These are phyloP conservation scores for Zele albiditarsus DNA, from an alignment of 2,888 invertebrate species.

Conservation along the genomic window DNA sequence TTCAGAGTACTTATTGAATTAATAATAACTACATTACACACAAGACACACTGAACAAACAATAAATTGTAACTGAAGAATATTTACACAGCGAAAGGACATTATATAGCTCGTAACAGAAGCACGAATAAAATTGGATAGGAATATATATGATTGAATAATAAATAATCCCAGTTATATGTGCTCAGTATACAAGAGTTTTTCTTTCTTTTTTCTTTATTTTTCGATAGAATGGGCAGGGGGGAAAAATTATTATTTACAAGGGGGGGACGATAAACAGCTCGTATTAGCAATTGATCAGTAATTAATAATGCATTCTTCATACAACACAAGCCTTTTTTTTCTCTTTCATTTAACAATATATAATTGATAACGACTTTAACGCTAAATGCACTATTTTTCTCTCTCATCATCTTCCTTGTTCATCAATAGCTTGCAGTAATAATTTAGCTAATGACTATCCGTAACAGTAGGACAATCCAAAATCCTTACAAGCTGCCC, in stretches of 20 bases:
- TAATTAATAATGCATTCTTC: conserved; percentile 44
- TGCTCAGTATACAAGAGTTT: conserved; percentile 67
- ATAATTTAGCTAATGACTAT: conserved; percentile 54
- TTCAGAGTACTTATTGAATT: conserved; percentile 1
- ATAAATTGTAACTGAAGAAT: background rate
- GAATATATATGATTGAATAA: conserved; percentile 31
- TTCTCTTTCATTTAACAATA: conserved; percentile 50
- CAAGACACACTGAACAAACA: background rate
- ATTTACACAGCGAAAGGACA: background rate
- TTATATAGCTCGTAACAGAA: background rate
- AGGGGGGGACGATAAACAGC: conserved; percentile 59
- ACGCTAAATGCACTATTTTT: conserved; percentile 63
- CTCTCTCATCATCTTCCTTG: conserved; percentile 41
- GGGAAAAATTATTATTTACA: conserved; percentile 64
- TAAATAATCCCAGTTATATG: conserved; percentile 44
- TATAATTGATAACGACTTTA: conserved; percentile 60
- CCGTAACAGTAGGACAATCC: conserved; percentile 44
- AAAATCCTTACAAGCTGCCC: conserved; percentile 7
- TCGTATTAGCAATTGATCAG: conserved; percentile 62
- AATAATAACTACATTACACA: conserved; percentile 14
- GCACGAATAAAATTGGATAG: background rate
- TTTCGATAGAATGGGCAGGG: background rate
- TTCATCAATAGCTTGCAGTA: background rate
- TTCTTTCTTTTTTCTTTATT: conserved; percentile 45
- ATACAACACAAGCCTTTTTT: conserved; percentile 63